A percentile compares a stretch with the other conserved stretches of the same genome.
These are phyloP conservation scores for Bovichtus variegatus DNA, from an alignment of 2,797 vertebrate genomes.

Conservation along the genomic window DNA sequence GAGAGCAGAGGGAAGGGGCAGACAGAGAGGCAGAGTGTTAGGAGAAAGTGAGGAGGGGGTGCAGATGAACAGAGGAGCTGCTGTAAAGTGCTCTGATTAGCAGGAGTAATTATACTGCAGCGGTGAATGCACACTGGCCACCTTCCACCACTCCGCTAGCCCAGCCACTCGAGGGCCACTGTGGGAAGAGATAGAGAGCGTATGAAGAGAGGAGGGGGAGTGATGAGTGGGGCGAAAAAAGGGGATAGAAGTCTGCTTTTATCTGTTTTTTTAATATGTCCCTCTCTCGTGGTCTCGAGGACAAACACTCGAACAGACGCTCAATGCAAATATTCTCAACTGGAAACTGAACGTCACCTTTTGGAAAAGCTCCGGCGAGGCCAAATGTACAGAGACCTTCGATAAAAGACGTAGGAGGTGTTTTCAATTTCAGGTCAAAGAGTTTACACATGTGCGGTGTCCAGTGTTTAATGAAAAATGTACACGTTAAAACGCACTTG, in stretches of 20 bases:
- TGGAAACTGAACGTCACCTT: conserved; percentile 1
- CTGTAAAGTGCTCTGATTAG: conserved; percentile 89
- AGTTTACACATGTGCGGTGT: conserved; percentile 31
- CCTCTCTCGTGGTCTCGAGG: conserved; percentile 9
- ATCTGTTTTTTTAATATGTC: conserved; percentile 54
- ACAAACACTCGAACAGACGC: conserved; percentile 20
- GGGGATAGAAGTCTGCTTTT: conserved; percentile 31
- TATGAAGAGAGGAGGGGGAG: neutral
- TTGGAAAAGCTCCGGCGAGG: neutral
- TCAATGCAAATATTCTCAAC: conserved; percentile 11
- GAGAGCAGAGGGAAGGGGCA: conserved; percentile 60
- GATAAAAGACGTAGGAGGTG: conserved; percentile 16
- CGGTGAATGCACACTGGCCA: conserved; percentile 77
- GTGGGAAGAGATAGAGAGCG: conserved; percentile 50
- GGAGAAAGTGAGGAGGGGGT: conserved; percentile 60
- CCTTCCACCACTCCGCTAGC: conserved; percentile 65
- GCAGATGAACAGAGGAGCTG: conserved; percentile 84
- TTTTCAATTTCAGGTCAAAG: conserved; percentile 66
- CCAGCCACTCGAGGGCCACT: conserved; percentile 56
- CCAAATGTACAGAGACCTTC: conserved; percentile 7
- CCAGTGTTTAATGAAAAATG: conserved; percentile 49
- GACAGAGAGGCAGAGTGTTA: conserved; percentile 79
- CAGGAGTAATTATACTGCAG: conserved; percentile 85
- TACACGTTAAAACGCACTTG: conserved; percentile 27
- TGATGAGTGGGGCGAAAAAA: conserved; percentile 31